phyloP scores from a whole-genome alignment of 1,140 invertebrate species.

The Tetramorium parvispinum region DNA sequence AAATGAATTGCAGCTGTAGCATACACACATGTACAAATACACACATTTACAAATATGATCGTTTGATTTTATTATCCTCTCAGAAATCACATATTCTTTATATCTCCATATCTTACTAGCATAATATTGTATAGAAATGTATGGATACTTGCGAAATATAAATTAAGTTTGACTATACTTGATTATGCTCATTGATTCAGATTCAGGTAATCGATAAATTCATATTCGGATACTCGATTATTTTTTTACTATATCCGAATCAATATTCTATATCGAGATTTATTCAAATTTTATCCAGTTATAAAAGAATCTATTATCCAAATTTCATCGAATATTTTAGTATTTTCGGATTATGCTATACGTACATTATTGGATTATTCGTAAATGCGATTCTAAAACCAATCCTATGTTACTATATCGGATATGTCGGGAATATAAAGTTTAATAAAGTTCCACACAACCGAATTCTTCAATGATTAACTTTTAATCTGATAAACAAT shows the following conservation, averaged over 20 bases:
- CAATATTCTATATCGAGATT: not conserved
- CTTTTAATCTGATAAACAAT: not conserved
- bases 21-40: not conserved
- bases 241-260: not conserved
- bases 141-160: not conserved
- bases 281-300: not conserved
- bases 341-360: not conserved
- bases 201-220: not conserved
- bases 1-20: not conserved
- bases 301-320: too few species aligned
- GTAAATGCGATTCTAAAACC: not conserved
- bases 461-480: too few species aligned
- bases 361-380: not conserved
- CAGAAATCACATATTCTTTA: not conserved
- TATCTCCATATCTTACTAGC: not conserved
- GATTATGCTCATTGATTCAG: not conserved
- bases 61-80: conserved; percentile 1
- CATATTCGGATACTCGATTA: not conserved
- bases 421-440: not conserved
- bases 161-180: not conserved
- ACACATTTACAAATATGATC: not conserved
- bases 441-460: not conserved
- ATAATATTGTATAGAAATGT: not conserved
- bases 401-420: not conserved
- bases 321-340: too few species aligned